phyloP scores from a whole-genome alignment of 1,140 invertebrate genomes.

The Brachionus koreanus region DNA sequence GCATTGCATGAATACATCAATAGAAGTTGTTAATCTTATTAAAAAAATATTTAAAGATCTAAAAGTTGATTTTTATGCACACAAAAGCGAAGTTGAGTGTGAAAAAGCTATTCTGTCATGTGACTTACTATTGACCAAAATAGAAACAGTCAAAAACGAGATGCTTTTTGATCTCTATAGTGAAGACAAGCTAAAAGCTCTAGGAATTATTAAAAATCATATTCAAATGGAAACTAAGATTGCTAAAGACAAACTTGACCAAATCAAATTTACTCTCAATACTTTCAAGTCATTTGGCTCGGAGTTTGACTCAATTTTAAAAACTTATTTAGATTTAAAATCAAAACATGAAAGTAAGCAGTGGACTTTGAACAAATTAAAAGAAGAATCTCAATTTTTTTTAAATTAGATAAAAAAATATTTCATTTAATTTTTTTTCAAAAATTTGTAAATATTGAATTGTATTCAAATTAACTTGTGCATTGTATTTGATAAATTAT shows the following conservation, averaged over 20 bases:
- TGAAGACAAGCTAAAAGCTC: not conserved
- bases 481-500: too few relatives aligned
- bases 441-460: not conserved
- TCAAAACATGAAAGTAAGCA: constrained; percentile 20
- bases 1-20: constrained; percentile 16
- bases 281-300: constrained; percentile 3
- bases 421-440: not conserved
- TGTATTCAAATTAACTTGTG: not conserved
- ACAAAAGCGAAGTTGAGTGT: constrained; percentile 7
- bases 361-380: constrained; percentile 29
- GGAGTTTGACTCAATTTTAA: constrained; percentile 5
- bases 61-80: constrained; percentile 7
- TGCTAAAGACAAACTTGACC: not conserved
- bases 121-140: constrained; percentile 15
- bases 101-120: not conserved
- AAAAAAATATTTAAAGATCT: not conserved
- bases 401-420: not conserved
- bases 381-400: constrained; percentile 19
- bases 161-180: not conserved
- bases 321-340: constrained; percentile 19
- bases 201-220: constrained; percentile 17
- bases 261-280: not conserved
- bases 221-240: not conserved
- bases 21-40: not conserved
- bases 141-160: not conserved